Evolutionary conservation across 1,140 invertebrate species (phyloP).

Genomic region (Drosophila parabipectinata): DNA sequence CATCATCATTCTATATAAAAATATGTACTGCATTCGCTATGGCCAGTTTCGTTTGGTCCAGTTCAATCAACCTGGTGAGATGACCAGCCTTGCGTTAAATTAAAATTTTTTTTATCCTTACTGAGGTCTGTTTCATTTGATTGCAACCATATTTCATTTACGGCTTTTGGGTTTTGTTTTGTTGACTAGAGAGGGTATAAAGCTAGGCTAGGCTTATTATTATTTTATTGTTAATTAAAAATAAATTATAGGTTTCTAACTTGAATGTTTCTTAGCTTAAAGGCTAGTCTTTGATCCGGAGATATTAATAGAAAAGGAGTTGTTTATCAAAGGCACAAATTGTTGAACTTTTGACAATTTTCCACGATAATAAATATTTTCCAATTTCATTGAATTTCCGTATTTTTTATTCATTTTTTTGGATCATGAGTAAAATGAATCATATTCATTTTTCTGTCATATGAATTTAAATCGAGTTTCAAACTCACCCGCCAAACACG

Average conservation of each 20-base stretch:
- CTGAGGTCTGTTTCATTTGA: conserved; percentile 26
- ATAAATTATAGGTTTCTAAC: too few species aligned
- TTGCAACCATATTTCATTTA: conserved; percentile 69
- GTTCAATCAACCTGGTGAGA: conserved; percentile 56
- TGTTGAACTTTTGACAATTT: too few species aligned
- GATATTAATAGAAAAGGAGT: too few species aligned
- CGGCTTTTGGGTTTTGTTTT: conserved; percentile 31
- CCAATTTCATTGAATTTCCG: too few species aligned
- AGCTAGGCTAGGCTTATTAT: background rate
- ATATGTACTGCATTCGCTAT: conserved; percentile 21
- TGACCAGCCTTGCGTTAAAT: conserved; percentile 82
- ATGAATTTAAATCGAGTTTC: conserved; percentile 38
- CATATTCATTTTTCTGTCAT: background rate
- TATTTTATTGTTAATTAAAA: too few species aligned
- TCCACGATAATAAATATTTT: too few species aligned
- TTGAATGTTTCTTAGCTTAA: too few species aligned
- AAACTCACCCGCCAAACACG: conserved; percentile 80
- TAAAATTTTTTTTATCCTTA: conserved; percentile 66
- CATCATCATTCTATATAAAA: conserved; percentile 11
- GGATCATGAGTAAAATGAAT: too few species aligned
- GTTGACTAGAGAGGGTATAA: background rate
- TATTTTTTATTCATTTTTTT: too few species aligned
- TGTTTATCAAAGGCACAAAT: too few species aligned
- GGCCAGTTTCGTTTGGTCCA: conserved; percentile 53
- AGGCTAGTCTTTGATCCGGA: too few species aligned